Base-by-base conservation (phyloP, 2,797 vertebrate genomes). In the Pangasius krempfi region DNA sequence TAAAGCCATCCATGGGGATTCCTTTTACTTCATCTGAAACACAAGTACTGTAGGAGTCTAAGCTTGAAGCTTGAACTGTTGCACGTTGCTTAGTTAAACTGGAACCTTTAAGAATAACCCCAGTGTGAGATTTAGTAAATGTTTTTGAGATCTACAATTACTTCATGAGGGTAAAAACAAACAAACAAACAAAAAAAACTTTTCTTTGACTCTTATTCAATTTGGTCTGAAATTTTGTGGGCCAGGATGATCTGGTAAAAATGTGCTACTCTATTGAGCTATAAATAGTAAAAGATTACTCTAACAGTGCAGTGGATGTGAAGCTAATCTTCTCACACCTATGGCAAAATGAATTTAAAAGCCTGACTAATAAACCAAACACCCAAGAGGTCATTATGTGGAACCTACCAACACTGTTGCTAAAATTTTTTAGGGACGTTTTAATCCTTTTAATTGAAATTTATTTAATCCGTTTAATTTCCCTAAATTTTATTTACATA, bases 1-100 rank as follows among this genome's bases (percentile, higher is more conserved):
- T 86, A 94, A 87, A 86, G 94, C 78, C 0, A 76, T 98, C 22
- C 88, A 94, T 0, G 87, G 90, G 0, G 20, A 33, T 68, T 33
- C 73, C 12, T 10, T n/a, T 14, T 7, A 64, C 16, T 60, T 90
- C 3, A 12, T 62, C 78, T 56, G 50, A 47, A 37, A 5, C n/a
- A n/a, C 58, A 76, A 47, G 60, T 52, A 87, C 20, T 68, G 40
- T 52, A 81, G 27, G 58, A 70, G 47, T 72, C 33, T 10, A 89
- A 60, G 75, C 54, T 83, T 75, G 50, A 30, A 33, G 84, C 44
- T 44, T 60, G 5, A 86, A 66, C 6, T 4, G 1, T 30, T 7
- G 27, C 4, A 81, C 20, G 10, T 20, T 16, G 80, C 25, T 62
- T 44, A 82, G 58, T 85, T 27, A 60, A 81, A 4, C 13, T 37